phyloP scores from a whole-genome alignment of 2,113 vertebrate genomes.

The Alligator mississippiensis region DNA sequence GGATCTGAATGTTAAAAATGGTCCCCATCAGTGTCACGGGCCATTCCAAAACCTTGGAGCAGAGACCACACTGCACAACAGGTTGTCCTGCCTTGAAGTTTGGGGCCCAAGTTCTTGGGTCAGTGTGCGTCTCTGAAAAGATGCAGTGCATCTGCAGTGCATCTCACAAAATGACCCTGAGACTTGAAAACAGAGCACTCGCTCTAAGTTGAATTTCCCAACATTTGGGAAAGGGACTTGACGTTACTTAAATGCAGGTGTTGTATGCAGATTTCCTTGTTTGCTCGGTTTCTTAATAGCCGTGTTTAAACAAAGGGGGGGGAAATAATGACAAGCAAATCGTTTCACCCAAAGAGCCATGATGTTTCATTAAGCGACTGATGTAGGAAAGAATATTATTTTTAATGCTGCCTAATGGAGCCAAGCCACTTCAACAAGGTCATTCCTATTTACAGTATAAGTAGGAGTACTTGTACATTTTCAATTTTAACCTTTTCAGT shows the following conservation, averaged over 20 bases:
- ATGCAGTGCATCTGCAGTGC: not conserved
- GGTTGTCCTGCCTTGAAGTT: not conserved
- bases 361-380: not conserved
- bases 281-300: conserved; percentile 35
- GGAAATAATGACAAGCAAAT: conserved; percentile 4
- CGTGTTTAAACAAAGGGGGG: conserved; percentile 34
- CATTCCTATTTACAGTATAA: conserved; percentile 5
- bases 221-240: conserved; percentile 62
- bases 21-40: rapidly evolving
- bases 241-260: conserved; percentile 45
- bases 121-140: not conserved
- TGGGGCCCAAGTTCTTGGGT: not conserved
- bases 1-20: not conserved
- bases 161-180: not conserved
- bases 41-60: not conserved
- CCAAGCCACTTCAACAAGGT: not conserved
- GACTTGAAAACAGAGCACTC: not conserved
- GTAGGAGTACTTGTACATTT: conserved; percentile 53
- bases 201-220: conserved; percentile 39
- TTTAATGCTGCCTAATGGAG: conserved; percentile 19
- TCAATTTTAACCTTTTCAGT: conserved; percentile 51
- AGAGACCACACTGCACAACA: not conserved
- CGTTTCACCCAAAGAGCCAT: conserved; percentile 28
- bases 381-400: not conserved
- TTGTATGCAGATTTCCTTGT: conserved; percentile 71